These are phyloP conservation scores for Glaucopsyche alexis DNA, from an alignment of 2,888 invertebrate species.

Conservation along the genomic window DNA sequence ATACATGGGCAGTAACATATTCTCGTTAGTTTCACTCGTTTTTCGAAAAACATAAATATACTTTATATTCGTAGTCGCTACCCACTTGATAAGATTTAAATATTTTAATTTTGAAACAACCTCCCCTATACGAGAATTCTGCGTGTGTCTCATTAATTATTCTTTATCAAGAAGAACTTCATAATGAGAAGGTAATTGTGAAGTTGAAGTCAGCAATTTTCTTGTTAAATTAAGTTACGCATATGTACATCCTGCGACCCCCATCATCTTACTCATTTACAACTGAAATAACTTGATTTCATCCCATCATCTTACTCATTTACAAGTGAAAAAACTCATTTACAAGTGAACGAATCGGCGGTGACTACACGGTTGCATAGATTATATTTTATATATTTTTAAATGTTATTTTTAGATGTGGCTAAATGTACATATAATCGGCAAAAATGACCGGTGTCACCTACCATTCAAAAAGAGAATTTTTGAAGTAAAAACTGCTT, in stretches of 20 bases:
- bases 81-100: background rate
- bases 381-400: background rate
- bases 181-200: constrained; percentile 4
- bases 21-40: too few relatives aligned
- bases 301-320: background rate
- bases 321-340: constrained; percentile 22
- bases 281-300: constrained; percentile 20
- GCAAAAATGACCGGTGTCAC: too few relatives aligned
- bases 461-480: too few relatives aligned
- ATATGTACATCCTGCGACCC: constrained; percentile 1
- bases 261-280: background rate
- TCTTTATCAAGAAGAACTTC: constrained; percentile 6
- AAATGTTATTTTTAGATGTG: too few relatives aligned
- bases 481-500: too few relatives aligned
- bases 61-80: too few relatives aligned
- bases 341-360: background rate
- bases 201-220: constrained; percentile 10
- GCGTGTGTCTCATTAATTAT: background rate
- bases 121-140: background rate
- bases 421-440: too few relatives aligned
- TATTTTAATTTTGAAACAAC: background rate
- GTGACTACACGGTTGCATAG: background rate
- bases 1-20: too few relatives aligned
- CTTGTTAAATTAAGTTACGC: background rate
- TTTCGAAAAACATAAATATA: too few relatives aligned